phyloP scores from a whole-genome alignment of 2,888 invertebrate genomes.

The Biston stratarius region DNA sequence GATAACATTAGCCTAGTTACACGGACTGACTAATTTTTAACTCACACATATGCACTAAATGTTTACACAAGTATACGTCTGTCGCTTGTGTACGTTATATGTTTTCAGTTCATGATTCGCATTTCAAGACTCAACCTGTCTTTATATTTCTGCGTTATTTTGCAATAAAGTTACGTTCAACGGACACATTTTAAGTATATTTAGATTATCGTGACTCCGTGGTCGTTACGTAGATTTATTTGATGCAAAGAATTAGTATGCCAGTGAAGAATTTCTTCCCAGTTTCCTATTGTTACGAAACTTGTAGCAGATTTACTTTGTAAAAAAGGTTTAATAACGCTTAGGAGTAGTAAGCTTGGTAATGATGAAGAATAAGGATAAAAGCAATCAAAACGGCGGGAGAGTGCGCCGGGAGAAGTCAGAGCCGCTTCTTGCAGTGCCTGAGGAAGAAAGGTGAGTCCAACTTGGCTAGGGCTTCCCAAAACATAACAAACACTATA shows the following conservation, averaged over 20 bases:
- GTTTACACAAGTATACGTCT: constrained; percentile 31
- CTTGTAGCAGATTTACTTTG: too few relatives aligned
- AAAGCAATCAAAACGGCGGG: constrained; percentile 71
- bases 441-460: constrained; percentile 85
- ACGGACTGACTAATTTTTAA: constrained; percentile 67
- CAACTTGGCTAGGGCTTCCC: constrained; percentile 45
- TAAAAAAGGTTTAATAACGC: constrained; percentile 14
- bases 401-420: constrained; percentile 72
- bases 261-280: background rate
- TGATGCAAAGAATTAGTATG: background rate
- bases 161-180: background rate
- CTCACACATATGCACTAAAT: constrained; percentile 55
- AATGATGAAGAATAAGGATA: constrained; percentile 79
- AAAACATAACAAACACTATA: background rate
- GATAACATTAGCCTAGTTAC: constrained; percentile 56
- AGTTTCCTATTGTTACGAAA: too few relatives aligned
- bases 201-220: background rate
- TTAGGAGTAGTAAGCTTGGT: constrained; percentile 38
- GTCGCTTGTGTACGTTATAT: constrained; percentile 48
- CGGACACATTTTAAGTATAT: background rate
- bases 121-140: constrained; percentile 53
- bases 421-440: constrained; percentile 76
- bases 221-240: background rate
- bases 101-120: constrained; percentile 62
- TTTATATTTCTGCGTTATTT: constrained; percentile 15